These are phyloP conservation scores for Acipenser ruthenus DNA, from an alignment of 2,797 vertebrate genomes.

Conservation along the genomic window DNA sequence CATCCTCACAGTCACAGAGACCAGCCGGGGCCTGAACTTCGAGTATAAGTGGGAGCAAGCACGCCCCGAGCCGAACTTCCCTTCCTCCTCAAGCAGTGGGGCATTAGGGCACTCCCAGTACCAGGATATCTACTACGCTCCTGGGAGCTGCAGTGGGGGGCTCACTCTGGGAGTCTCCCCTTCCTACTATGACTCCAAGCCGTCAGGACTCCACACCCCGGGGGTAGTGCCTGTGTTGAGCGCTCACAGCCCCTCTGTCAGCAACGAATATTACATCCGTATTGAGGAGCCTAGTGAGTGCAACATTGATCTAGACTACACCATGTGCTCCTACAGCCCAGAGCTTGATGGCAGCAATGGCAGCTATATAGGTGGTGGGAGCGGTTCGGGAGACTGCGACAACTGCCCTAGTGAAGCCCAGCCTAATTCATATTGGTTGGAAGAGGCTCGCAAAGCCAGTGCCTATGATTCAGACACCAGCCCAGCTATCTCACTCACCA, in stretches of 20 bases:
- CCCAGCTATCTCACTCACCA: constrained; percentile 68
- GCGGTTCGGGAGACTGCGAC: constrained; percentile 51
- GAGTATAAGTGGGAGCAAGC: constrained; percentile 95
- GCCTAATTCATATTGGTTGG: constrained; percentile 63
- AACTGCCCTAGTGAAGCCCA: constrained; percentile 40
- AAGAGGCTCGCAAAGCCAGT: constrained; percentile 46
- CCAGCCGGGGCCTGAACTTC: constrained; percentile 89
- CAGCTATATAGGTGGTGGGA: constrained; percentile 59
- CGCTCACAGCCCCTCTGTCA: constrained; percentile 79
- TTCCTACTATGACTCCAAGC: constrained; percentile 74
- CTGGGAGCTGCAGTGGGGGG: constrained; percentile 45
- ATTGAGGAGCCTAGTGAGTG: constrained; percentile 80
- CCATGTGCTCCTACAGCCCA: constrained; percentile 72
- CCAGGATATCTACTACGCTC: constrained; percentile 74
- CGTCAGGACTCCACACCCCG: constrained; percentile 53
- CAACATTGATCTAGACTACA: constrained; percentile 67
- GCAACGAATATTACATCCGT: constrained; percentile 89
- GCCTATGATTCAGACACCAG: constrained; percentile 67
- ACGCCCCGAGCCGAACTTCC: constrained; percentile 61
- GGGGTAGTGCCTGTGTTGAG: constrained; percentile 83
- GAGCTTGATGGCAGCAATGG: constrained; percentile 54
- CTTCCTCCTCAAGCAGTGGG: constrained; percentile 47
- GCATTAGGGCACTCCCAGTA: constrained; percentile 60
- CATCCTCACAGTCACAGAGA: constrained; percentile 88
- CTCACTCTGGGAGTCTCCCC: constrained; percentile 67